Evolutionary conservation across 2,888 invertebrate genomes (phyloP).

Genomic region (Epinotia brunnichana): DNA sequence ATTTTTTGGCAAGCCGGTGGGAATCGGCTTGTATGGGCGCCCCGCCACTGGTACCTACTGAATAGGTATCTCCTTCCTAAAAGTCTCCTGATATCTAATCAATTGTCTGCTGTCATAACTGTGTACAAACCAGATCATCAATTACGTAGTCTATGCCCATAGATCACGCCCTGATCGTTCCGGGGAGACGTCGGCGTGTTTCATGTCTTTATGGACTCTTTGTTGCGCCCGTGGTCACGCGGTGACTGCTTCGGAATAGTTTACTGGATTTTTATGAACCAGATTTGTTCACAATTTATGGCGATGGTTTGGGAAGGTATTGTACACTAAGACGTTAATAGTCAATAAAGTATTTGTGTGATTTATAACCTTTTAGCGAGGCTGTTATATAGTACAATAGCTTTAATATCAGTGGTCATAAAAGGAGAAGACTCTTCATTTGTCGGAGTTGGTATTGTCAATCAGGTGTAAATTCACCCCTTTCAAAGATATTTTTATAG

Average conservation of each 20-base stretch:
- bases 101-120: neutral
- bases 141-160: slow-evolving; percentile 28
- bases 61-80: no score
- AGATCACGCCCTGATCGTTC: slow-evolving; percentile 16
- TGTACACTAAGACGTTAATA: neutral
- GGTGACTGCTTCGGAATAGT: neutral
- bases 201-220: slow-evolving; percentile 28
- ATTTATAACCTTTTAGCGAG: neutral
- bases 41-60: no score
- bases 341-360: neutral
- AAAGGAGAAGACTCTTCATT: neutral
- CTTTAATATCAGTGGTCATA: neutral
- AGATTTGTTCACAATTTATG: neutral
- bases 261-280: neutral
- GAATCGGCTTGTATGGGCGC: no score
- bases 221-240: slow-evolving; percentile 15
- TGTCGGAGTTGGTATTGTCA: neutral
- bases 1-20: no score
- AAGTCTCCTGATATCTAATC: no score
- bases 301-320: neutral
- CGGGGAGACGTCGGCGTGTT: slow-evolving; percentile 23
- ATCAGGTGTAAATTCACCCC: neutral
- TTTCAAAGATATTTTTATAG: neutral
- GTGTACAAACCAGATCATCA: slow-evolving; percentile 16
- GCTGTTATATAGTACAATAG: neutral